phyloP scores from a whole-genome alignment of 2,888 invertebrate genomes.

The Pharmacophagus antenor region DNA sequence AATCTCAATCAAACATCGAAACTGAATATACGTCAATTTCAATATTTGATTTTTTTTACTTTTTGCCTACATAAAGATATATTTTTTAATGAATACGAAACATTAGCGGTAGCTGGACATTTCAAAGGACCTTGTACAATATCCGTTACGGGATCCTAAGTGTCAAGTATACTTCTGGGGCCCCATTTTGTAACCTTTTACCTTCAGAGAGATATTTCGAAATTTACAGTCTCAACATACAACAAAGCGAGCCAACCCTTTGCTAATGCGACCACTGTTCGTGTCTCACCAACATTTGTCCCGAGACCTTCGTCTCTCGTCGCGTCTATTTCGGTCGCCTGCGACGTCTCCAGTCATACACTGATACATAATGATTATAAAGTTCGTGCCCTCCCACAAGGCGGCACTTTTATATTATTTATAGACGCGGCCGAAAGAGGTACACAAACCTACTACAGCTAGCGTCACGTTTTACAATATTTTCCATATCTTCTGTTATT shows the following conservation, averaged over 20 bases:
- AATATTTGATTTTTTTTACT: not conserved
- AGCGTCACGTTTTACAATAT: too few relatives aligned
- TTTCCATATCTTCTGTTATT: too few relatives aligned
- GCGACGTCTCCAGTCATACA: slow-evolving; percentile 17
- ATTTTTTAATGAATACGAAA: too few relatives aligned
- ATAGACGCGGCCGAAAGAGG: not conserved
- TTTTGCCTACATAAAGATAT: too few relatives aligned
- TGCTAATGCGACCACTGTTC: not conserved
- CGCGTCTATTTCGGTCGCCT: slow-evolving; percentile 20
- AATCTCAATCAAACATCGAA: not conserved
- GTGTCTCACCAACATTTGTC: slow-evolving; percentile 16
- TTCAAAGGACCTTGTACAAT: not conserved
- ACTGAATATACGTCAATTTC: not conserved
- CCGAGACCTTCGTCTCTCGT: slow-evolving; percentile 26
- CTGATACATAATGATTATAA: slow-evolving; percentile 25
- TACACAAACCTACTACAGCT: not conserved
- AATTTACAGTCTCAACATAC: not conserved
- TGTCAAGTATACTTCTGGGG: slow-evolving; percentile 6
- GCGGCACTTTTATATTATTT: slow-evolving; percentile 33
- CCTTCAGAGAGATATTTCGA: slow-evolving; percentile 1
- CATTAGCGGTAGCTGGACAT: too few relatives aligned
- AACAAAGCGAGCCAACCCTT: slow-evolving; percentile 17
- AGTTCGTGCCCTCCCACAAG: slow-evolving; percentile 34
- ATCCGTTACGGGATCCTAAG: slow-evolving; percentile 5
- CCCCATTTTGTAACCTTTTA: slow-evolving; percentile 9